phyloP scores from a whole-genome alignment of 2,888 invertebrate genomes.

The Trissonchulus latispiculum region DNA sequence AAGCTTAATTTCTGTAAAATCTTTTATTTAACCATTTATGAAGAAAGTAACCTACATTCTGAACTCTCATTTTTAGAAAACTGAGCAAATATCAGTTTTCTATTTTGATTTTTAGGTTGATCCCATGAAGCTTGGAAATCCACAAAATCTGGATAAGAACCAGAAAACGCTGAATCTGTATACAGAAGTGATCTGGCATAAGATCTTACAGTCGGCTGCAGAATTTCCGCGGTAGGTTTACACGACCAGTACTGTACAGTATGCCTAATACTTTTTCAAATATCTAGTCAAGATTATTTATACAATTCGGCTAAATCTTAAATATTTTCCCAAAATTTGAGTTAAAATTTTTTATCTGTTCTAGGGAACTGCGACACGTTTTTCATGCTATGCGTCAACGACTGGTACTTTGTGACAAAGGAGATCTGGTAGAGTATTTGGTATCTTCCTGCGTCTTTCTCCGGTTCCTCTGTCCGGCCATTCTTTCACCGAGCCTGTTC shows the following conservation, averaged over 20 bases:
- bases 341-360: too few species aligned
- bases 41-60: not conserved
- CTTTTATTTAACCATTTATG: not conserved
- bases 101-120: slow-evolving; percentile 46
- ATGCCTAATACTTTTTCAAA: too few species aligned
- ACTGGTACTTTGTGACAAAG: slow-evolving; percentile 62
- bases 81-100: too few species aligned
- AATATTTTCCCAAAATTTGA: too few species aligned
- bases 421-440: slow-evolving; percentile 76
- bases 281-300: too few species aligned
- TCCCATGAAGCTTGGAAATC: slow-evolving; percentile 63
- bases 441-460: slow-evolving; percentile 84
- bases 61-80: too few species aligned
- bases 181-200: slow-evolving; percentile 69
- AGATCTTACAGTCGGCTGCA: slow-evolving; percentile 64
- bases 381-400: slow-evolving; percentile 73
- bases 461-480: slow-evolving; percentile 81
- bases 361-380: slow-evolving; percentile 63
- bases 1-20: not conserved
- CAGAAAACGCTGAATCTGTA: slow-evolving; percentile 68
- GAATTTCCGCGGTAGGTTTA: slow-evolving; percentile 59
- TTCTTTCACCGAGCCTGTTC: slow-evolving; percentile 79
- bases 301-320: too few species aligned
- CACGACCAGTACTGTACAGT: too few species aligned
- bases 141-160: slow-evolving; percentile 59